Evolutionary conservation across 2,113 vertebrate species (phyloP).

Genomic region (Catharus bicknelli): DNA sequence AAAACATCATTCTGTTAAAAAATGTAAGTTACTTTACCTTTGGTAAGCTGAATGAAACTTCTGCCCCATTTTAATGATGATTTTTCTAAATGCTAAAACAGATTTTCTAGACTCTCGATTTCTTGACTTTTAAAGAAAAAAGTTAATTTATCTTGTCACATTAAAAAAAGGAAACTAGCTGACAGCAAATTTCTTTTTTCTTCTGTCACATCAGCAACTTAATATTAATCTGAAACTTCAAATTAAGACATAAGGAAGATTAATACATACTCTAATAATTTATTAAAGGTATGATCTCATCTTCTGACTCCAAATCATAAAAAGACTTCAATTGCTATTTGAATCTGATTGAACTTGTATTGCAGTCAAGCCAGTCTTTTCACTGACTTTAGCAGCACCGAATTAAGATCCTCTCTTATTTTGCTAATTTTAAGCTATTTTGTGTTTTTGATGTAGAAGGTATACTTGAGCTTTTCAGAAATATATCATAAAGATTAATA

Average conservation of each 20-base stretch:
- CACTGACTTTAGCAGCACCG: not conserved
- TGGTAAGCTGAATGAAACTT: not conserved
- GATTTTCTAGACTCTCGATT: not conserved
- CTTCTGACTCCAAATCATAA: not conserved
- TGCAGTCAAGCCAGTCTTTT: not conserved
- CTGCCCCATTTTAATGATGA: not conserved
- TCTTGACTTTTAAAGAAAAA: not conserved
- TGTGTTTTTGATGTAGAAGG: slow-evolving; percentile 5
- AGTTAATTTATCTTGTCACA: not conserved
- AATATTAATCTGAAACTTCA: not conserved
- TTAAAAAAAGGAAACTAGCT: not conserved
- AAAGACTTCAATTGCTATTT: not conserved
- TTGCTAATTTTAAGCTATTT: not conserved
- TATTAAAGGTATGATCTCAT: not conserved
- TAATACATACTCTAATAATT: not conserved
- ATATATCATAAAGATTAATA: not conserved
- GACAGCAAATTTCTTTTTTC: not conserved
- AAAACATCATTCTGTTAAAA: not conserved
- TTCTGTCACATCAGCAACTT: not conserved
- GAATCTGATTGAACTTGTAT: not conserved
- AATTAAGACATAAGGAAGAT: not conserved
- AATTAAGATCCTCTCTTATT: not conserved
- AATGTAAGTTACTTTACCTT: not conserved
- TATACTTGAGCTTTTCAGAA: not conserved
- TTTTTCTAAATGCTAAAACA: not conserved